Base-by-base conservation (phyloP, 2,888 invertebrate genomes). In the Acrobeloides nanus region DNA sequence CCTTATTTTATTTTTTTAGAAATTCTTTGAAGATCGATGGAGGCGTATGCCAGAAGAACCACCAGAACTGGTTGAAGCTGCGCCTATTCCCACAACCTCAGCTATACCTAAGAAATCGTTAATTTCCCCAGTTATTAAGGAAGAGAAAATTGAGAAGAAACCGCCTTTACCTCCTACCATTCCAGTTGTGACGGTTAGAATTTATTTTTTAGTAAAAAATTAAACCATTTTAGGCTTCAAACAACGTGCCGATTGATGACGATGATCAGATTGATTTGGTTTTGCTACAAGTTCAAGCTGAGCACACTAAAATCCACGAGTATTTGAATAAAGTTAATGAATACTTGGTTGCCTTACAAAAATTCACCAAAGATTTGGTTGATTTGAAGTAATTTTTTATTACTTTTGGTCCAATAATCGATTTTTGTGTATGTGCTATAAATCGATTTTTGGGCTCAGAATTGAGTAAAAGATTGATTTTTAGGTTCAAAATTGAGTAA, bases 251-350 rank as follows among this genome's bases (percentile, higher is more conserved):
- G 4, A 44, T 57, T 7, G 58, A 64, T 39, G 62, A 62, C 24
- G 62, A 62, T 34, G 56, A 57, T 23, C 29, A 55, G 26, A 53
- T 62, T 24, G 64, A 62, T 21, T 31, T 52, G 20, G 18, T 60
- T 18, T 44, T 62, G 3, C 24, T 50, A 12, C 45, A 57, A 32
- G 43, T 65, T 1, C 64, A 61, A 45, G 51, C 58, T 15, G 59
- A 61, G 27, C 53, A 57, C 29, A 46, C 41, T 25, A 51, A 53
- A 15, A 32, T 59, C 15, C 46, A 59, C 1, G 55, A 57, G 31
- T 57, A 52, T 37, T 31, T 60, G 18, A 51, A 51, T 6, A 29
- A 15, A 35, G 32, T 46, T 20, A 48, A 45, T 1, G 31, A 55
- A 34, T 43, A n/a, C n/a, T n/a, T n/a, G n/a, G n/a, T n/a, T n/a